Evolutionary conservation across 2,797 vertebrate species (phyloP).

Genomic region (Eulemur albifrons): DNA sequence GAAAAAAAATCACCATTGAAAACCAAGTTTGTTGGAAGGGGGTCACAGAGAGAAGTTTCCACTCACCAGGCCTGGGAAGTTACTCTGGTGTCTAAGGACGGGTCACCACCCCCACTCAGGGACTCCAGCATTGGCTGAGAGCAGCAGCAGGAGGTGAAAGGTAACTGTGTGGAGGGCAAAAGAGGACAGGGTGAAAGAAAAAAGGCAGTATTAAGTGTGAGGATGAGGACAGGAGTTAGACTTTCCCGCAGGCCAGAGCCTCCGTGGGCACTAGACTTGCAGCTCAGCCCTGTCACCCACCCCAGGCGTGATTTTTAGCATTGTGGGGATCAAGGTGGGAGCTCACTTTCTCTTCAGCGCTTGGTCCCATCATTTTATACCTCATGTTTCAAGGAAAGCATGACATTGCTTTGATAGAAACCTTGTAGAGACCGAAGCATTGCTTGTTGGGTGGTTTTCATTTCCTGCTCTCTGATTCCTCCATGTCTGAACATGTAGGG

Average conservation of each 20-base stretch:
- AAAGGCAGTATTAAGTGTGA: not conserved
- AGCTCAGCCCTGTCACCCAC: not conserved
- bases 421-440: not conserved
- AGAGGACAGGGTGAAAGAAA: not conserved
- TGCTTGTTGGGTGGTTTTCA: not conserved
- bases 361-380: not conserved
- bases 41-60: not conserved
- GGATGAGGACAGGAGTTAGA: not conserved
- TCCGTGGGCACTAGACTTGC: not conserved
- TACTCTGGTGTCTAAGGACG: not conserved
- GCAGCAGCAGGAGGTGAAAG: not conserved
- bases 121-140: not conserved
- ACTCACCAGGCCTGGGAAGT: not conserved
- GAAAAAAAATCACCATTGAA: not conserved
- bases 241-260: not conserved
- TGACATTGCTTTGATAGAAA: not conserved
- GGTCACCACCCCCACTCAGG: not conserved
- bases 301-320: not conserved
- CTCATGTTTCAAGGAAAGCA: not conserved
- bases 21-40: not conserved
- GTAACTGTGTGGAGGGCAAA: not conserved
- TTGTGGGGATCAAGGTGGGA: not conserved
- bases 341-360: not conserved
- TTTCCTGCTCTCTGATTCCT: not conserved
- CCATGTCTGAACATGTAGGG: slow-evolving; percentile 66